These are phyloP conservation scores for Lordiphosa mommai DNA, from an alignment of 1,140 invertebrate genomes.

Conservation along the genomic window DNA sequence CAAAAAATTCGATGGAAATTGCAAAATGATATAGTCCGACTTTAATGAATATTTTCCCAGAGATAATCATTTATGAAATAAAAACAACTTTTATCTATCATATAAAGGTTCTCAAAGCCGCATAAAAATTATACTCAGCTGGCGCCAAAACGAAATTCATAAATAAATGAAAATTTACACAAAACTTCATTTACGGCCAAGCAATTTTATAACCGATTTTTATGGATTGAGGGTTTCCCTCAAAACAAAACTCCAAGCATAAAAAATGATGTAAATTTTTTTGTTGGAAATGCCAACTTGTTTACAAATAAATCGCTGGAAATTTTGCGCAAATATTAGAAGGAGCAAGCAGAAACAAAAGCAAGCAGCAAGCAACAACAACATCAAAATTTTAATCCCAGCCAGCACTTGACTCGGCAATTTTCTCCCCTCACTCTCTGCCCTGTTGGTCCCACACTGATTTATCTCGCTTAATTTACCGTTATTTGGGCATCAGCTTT, in stretches of 20 bases:
- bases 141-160: slow-evolving; percentile 56
- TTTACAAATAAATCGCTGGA: slow-evolving; percentile 69
- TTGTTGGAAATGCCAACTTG: slow-evolving; percentile 42
- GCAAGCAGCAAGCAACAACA: slow-evolving; percentile 20
- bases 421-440: slow-evolving; percentile 4
- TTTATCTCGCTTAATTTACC: slow-evolving; percentile 75
- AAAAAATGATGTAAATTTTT: slow-evolving; percentile 66
- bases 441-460: slow-evolving; percentile 43
- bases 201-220: slow-evolving; percentile 73
- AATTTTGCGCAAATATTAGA: slow-evolving; percentile 42
- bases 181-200: slow-evolving; percentile 61
- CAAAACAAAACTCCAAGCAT: slow-evolving; percentile 22
- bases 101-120: slow-evolving; percentile 14
- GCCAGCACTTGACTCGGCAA: slow-evolving; percentile 45
- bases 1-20: no score
- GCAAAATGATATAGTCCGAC: no score
- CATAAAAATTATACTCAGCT: slow-evolving; percentile 50
- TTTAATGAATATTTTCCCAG: no score
- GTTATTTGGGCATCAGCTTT: slow-evolving; percentile 76
- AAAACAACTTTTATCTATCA: no score
- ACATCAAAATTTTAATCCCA: slow-evolving; percentile 60
- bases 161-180: slow-evolving; percentile 28
- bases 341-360: slow-evolving; percentile 16
- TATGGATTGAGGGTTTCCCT: slow-evolving; percentile 24
- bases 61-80: no score